phyloP scores from a whole-genome alignment of 2,113 vertebrate genomes.

The Progne subis region DNA sequence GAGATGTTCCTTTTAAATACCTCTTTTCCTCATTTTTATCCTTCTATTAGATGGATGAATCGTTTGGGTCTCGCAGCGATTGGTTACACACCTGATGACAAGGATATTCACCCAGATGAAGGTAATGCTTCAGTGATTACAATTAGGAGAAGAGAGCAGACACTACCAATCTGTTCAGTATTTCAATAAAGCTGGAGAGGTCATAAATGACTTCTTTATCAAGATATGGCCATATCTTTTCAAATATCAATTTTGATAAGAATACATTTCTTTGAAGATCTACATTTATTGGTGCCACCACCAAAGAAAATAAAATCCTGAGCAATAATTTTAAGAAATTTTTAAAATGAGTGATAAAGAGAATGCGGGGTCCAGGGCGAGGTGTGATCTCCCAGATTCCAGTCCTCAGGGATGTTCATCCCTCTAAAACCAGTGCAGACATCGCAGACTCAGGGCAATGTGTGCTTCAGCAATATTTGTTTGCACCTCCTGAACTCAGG shows the following conservation, averaged over 20 bases:
- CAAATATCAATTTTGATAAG: neutral
- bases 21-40: neutral
- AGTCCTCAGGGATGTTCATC: neutral
- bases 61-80: slow-evolving; percentile 89
- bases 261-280: neutral
- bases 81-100: slow-evolving; percentile 92
- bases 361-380: neutral
- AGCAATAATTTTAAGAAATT: neutral
- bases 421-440: neutral
- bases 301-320: neutral
- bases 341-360: neutral
- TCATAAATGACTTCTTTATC: neutral
- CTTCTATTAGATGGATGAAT: slow-evolving; percentile 87
- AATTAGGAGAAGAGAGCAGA: neutral
- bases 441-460: accelerated
- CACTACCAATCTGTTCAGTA: neutral
- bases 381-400: neutral
- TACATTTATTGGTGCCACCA: neutral
- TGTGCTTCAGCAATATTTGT: neutral
- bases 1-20: neutral
- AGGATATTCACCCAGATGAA: slow-evolving; percentile 88
- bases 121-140: slow-evolving; percentile 73
- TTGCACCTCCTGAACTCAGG: neutral
- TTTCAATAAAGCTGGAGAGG: neutral
- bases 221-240: neutral